Conservation (phyloP, 2,888 invertebrate genomes). For the Bombylius major region DNA sequence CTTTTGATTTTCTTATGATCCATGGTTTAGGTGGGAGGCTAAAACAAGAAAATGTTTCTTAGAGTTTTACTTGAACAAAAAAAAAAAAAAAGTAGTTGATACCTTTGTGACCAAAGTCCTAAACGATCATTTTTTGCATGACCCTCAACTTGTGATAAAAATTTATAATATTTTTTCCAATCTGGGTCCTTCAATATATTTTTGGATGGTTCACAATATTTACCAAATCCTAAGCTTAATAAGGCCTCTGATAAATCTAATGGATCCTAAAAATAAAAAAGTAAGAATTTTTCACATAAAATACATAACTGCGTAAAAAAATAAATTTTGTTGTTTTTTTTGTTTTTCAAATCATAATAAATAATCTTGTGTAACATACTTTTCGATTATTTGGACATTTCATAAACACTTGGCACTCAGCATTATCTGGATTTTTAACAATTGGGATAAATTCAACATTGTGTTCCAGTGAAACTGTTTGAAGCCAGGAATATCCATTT, state of each 20-base stretch:
- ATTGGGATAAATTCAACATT: slow-evolving; percentile 37
- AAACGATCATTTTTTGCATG: slow-evolving; percentile 14
- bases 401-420: slow-evolving; percentile 36
- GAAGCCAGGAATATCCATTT: slow-evolving; percentile 38
- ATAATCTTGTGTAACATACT: slow-evolving; percentile 7
- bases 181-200: slow-evolving; percentile 9
- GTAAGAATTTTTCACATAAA: neutral
- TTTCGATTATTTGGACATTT: slow-evolving; percentile 29
- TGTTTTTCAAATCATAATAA: no score
- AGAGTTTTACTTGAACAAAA: neutral
- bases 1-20: slow-evolving; percentile 12
- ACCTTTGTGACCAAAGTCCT: slow-evolving; percentile 18
- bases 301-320: neutral
- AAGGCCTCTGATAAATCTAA: slow-evolving; percentile 30
- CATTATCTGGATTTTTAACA: slow-evolving; percentile 28
- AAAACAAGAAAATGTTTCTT: neutral
- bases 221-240: slow-evolving; percentile 31
- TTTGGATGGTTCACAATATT: slow-evolving; percentile 17
- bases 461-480: slow-evolving; percentile 36
- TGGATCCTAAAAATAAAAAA: neutral
- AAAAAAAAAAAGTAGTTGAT: neutral
- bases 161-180: slow-evolving; percentile 25
- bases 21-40: slow-evolving; percentile 19
- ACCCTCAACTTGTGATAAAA: slow-evolving; percentile 25
- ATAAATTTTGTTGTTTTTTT: neutral